A percentile compares a stretch with the other conserved stretches of the same genome.
These are phyloP conservation scores for Desmophyllum pertusum DNA, from an alignment of 92 coral and sea anemone species.

Conservation along the genomic window DNA sequence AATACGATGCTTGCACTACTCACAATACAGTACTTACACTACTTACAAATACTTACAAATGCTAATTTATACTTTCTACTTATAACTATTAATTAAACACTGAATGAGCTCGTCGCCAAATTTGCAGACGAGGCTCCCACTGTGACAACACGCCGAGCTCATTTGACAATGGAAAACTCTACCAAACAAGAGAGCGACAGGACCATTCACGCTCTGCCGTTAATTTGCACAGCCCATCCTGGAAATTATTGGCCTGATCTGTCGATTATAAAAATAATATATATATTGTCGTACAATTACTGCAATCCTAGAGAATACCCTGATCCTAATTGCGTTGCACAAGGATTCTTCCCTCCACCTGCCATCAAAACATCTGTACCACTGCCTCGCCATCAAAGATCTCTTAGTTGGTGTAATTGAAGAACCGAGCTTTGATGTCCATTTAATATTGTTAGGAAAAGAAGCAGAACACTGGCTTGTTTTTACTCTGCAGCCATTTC, in stretches of 20 bases:
- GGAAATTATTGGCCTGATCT: not conserved
- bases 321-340: not conserved
- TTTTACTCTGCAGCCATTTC: not conserved
- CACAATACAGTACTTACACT: no score
- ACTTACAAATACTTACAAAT: no score
- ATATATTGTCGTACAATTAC: not conserved
- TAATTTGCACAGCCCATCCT: not conserved
- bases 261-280: not conserved
- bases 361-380: conserved; percentile 3
- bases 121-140: no score
- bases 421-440: not conserved
- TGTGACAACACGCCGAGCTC: not conserved
- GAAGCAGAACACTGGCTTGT: no score
- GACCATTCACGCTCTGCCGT: not conserved
- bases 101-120: no score
- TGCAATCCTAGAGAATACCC: not conserved
- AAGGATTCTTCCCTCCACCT: conserved; percentile 9
- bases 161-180: not conserved
- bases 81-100: no score
- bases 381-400: conserved; percentile 9
- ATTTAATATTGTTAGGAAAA: no score
- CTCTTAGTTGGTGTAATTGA: not conserved
- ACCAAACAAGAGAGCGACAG: no score
- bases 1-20: no score
- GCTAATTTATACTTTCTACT: no score